These are phyloP conservation scores for Capra hircus DNA, from an alignment of 2,113 vertebrate species.

Conservation along the genomic window DNA sequence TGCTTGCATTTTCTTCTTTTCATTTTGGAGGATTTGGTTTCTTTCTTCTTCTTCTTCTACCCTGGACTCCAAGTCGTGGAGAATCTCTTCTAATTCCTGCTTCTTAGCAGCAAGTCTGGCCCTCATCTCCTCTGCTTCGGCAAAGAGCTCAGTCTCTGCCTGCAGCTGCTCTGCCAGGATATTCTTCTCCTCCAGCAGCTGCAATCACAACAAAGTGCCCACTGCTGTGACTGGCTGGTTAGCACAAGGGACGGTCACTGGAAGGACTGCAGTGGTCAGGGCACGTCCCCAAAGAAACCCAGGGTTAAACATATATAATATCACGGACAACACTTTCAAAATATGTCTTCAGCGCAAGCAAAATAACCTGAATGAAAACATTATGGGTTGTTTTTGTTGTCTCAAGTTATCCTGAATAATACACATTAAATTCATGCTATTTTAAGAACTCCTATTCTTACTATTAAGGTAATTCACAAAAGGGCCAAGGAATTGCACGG, in stretches of 20 bases:
- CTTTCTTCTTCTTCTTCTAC: slow-evolving; percentile 98
- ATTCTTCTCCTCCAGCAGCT: slow-evolving; percentile 97
- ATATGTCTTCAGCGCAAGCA: background rate
- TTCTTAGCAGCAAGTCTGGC: slow-evolving; percentile 95
- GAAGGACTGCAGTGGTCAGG: background rate
- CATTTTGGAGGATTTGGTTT: slow-evolving; percentile 94
- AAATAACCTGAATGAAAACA: background rate
- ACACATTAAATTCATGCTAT: background rate
- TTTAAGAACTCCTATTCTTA: background rate
- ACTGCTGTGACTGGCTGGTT: rapidly evolving
- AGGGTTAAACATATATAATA: background rate
- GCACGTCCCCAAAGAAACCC: background rate
- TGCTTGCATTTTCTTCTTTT: slow-evolving; percentile 98
- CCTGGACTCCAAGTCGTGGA: slow-evolving; percentile 95
- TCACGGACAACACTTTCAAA: background rate
- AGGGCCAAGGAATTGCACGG: background rate
- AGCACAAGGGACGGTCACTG: background rate
- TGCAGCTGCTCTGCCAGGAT: slow-evolving; percentile 97
- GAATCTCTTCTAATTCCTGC: slow-evolving; percentile 96
- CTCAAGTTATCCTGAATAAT: background rate
- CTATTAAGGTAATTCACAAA: background rate
- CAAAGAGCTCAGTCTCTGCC: slow-evolving; percentile 97
- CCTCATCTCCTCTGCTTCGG: slow-evolving; percentile 98
- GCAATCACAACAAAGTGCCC: background rate
- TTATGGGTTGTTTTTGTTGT: background rate